Base-by-base conservation (phyloP, 2,113 vertebrate species). In the Rhizomys pruinosus region DNA sequence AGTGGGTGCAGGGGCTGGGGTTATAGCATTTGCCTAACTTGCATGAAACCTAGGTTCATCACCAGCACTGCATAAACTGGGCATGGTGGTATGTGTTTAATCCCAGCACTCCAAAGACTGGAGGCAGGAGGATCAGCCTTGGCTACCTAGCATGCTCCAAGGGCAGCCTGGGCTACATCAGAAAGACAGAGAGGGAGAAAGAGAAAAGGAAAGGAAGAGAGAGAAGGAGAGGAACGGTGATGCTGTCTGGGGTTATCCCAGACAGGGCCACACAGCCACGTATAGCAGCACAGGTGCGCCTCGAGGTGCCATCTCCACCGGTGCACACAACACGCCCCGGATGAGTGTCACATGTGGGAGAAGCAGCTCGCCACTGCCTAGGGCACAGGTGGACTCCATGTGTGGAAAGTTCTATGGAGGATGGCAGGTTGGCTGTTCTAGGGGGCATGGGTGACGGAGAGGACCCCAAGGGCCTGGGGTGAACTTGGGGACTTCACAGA, bases 271-370 rank as follows among this genome's bases (percentile, higher is more conserved):
- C 44, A 66, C 20, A 47, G 9, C 25, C 0, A 29, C 39, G 77
- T 22, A 47, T 17, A 22, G 52, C 5, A 3, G 61, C 16, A 57
- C 25, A 27, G 71, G 29, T 8, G 22, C 23, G 20, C n/a, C 1
- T 15, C 11, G 52, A 20, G 9, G 12, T 64, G 9, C 6, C n/a
- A 29, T 34, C 34, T 10, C 1, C 11, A 4, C 27, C 6, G 42
- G 25, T 61, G 3, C 4, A 1, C 27, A 4, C 0, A 3, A 20
- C 3, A 10, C 20, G 0, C 7, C 1, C 6, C 37, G 57, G 12
- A 1, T 0, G 57, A 7, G 22, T 34, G 52, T 47, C 73, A 23
- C 6, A 25, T 0, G n/a, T n/a, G n/a, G n/a, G n/a, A n/a, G n/a
- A n/a, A n/a, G n/a, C n/a, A n/a, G n/a, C n/a, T n/a, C n/a, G n/a